phyloP scores from a whole-genome alignment of 92 coral and sea anemone genomes.

The Heliopora coerulea region DNA sequence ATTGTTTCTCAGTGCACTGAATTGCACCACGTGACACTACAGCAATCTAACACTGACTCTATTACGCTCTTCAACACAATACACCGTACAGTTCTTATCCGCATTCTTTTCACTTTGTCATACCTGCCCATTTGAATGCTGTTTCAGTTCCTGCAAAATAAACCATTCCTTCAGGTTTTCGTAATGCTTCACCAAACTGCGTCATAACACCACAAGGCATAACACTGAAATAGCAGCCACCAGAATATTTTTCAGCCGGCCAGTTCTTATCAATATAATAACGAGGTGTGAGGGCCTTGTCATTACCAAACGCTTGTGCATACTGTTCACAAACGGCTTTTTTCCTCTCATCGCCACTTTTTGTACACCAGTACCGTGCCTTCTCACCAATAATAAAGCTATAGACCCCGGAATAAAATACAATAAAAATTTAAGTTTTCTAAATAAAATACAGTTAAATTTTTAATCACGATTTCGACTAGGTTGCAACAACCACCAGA shows the following conservation, averaged over 20 bases:
- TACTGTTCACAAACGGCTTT: constrained; percentile 89
- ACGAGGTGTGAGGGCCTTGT: constrained; percentile 84
- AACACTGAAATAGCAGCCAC: constrained; percentile 89
- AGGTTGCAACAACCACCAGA: no score
- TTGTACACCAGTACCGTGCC: constrained; percentile 82
- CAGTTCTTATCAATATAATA: constrained; percentile 93
- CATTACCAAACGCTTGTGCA: constrained; percentile 71
- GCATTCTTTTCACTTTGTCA: neutral
- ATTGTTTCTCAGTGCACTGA: no score
- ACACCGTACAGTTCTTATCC: no score
- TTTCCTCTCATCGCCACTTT: constrained; percentile 85
- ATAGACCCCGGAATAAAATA: neutral
- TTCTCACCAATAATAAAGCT: constrained; percentile 82
- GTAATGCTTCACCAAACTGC: constrained; percentile 62
- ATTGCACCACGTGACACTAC: no score
- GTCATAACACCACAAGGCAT: constrained; percentile 89
- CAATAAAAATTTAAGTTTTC: neutral
- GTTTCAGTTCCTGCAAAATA: constrained; percentile 99
- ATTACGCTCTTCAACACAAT: no score
- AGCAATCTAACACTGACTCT: no score
- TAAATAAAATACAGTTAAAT: no score
- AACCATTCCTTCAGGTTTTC: constrained; percentile 74
- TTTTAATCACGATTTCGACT: no score
- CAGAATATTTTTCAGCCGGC: constrained; percentile 99
- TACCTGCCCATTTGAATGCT: constrained; percentile 91